These are phyloP conservation scores for Epinephelus malabaricus DNA, from an alignment of 2,797 vertebrate genomes.

Conservation along the genomic window DNA sequence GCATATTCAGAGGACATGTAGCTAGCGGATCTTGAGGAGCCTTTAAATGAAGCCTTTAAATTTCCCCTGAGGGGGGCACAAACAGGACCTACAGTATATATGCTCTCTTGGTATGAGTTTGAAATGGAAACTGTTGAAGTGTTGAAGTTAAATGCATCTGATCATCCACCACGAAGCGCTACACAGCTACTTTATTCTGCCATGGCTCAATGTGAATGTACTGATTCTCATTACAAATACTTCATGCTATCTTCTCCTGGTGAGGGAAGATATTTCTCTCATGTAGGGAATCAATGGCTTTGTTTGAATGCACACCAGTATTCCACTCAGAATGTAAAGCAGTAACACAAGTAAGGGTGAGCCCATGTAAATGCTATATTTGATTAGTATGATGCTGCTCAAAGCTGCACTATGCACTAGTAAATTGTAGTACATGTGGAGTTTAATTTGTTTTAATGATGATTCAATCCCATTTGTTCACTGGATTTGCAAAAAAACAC, in stretches of 20 bases:
- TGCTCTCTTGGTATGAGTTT: neutral
- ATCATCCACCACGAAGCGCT: neutral
- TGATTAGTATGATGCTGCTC: neutral
- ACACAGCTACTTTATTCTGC: neutral
- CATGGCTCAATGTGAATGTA: slow-evolving; percentile 5
- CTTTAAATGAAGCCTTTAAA: too few relatives aligned
- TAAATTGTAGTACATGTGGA: neutral
- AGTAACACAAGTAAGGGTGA: neutral
- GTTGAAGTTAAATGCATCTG: slow-evolving; percentile 7
- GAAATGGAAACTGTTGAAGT: slow-evolving; percentile 3
- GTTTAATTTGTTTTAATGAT: too few relatives aligned
- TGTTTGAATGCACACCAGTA: slow-evolving; percentile 26
- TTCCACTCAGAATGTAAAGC: slow-evolving; percentile 12
- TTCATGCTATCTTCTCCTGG: slow-evolving; percentile 15
- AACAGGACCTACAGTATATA: too few relatives aligned
- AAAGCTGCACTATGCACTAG: neutral
- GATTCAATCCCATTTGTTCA: too few relatives aligned
- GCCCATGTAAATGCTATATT: neutral
- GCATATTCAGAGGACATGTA: too few relatives aligned
- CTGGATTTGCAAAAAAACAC: too few relatives aligned
- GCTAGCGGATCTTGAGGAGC: too few relatives aligned
- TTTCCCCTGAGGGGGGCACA: too few relatives aligned
- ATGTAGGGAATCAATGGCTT: slow-evolving; percentile 8
- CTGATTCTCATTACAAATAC: slow-evolving; percentile 10
- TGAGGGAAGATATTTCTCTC: slow-evolving; percentile 1